Conservation (phyloP, 2,797 vertebrate species). For the Mionectes olivaceus region DNA sequence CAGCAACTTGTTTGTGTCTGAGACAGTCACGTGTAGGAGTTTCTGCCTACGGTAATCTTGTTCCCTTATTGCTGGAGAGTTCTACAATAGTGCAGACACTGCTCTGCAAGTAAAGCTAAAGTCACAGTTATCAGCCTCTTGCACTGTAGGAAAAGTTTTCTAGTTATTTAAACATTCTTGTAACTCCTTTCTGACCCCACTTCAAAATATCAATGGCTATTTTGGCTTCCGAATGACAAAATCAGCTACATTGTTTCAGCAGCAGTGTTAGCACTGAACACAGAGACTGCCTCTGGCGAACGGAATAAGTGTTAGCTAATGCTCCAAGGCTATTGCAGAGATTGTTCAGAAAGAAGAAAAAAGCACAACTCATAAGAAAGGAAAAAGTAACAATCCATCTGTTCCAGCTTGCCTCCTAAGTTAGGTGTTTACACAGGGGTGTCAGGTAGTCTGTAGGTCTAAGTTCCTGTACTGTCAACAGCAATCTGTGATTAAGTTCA, state of each 20-base stretch:
- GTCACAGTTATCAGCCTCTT: neutral
- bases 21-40: neutral
- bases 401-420: neutral
- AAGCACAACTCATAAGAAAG: neutral
- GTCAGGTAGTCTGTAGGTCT: neutral
- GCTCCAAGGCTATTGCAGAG: neutral
- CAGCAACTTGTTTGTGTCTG: neutral
- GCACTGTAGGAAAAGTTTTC: neutral
- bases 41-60: neutral
- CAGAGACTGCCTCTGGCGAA: neutral
- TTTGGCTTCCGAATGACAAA: constrained; percentile 1
- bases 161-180: neutral
- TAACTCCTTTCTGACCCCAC: neutral
- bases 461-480: neutral
- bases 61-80: neutral
- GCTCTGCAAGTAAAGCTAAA: neutral
- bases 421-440: neutral
- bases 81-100: neutral
- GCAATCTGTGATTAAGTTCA: too few relatives aligned
- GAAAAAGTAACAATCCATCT: neutral
- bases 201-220: neutral
- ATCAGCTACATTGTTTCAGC: neutral
- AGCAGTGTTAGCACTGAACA: neutral
- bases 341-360: neutral
- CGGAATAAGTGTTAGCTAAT: neutral